phyloP scores from a whole-genome alignment of 1,140 invertebrate species.

The Cataglyphis hispanica region DNA sequence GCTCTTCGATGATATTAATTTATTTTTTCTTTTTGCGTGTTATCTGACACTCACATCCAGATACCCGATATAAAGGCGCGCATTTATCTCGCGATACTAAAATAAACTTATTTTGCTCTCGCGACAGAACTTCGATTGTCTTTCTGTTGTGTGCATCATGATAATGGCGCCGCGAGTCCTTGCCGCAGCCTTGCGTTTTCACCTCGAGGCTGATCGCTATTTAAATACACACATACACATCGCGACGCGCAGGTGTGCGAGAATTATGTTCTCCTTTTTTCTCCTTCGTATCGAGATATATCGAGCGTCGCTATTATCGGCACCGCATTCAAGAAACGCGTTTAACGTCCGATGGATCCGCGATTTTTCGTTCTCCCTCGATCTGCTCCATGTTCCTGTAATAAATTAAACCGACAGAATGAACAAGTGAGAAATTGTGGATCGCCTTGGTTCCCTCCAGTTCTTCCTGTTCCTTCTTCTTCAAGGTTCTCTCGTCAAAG shows the following conservation, averaged over 20 bases:
- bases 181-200: constrained; percentile 79
- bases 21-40: background rate
- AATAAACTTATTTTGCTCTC: constrained; percentile 8
- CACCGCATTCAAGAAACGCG: constrained; percentile 12
- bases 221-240: constrained; percentile 69
- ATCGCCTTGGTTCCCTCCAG: constrained; percentile 73
- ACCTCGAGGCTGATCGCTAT: constrained; percentile 74
- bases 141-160: constrained; percentile 62
- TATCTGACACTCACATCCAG: background rate
- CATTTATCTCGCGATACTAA: background rate
- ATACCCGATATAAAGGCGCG: background rate
- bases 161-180: constrained; percentile 73
- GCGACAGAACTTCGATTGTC: constrained; percentile 32
- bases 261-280: constrained; percentile 9
- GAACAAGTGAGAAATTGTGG: constrained; percentile 64
- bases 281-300: background rate
- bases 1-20: background rate
- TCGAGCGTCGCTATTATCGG: constrained; percentile 33
- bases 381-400: background rate
- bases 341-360: constrained; percentile 1
- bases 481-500: constrained; percentile 57
- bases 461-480: constrained; percentile 77
- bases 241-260: background rate
- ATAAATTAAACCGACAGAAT: constrained; percentile 22
- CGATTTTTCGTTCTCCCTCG: constrained; percentile 7